These are phyloP conservation scores for Germaria angustata DNA, from an alignment of 2,888 invertebrate species.

Conservation along the genomic window DNA sequence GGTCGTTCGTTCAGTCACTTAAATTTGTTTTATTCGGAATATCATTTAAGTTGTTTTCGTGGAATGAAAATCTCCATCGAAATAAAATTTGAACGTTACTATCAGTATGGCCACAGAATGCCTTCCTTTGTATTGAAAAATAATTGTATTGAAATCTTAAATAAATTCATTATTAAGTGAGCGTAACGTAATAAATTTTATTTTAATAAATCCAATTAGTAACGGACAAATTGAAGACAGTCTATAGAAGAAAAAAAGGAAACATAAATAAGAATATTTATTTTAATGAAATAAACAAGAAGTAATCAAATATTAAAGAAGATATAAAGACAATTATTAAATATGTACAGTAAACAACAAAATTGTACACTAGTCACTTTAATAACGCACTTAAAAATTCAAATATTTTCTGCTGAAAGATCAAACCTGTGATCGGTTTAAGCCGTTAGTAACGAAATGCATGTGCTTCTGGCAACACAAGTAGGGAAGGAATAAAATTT, in stretches of 20 bases:
- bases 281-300: constrained; percentile 53
- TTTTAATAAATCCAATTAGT: constrained; percentile 78
- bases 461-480: too few relatives aligned
- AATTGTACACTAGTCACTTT: constrained; percentile 20
- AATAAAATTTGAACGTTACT: constrained; percentile 2
- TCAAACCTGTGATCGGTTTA: too few relatives aligned
- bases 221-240: constrained; percentile 74
- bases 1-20: too few relatives aligned
- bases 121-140: constrained; percentile 9
- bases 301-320: constrained; percentile 52
- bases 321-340: constrained; percentile 34
- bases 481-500: too few relatives aligned
- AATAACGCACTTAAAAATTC: neutral
- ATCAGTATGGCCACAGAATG: constrained; percentile 19
- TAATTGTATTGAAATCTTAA: constrained; percentile 31
- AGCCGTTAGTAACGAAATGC: too few relatives aligned
- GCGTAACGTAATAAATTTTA: constrained; percentile 76
- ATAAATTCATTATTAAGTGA: constrained; percentile 69
- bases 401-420: neutral
- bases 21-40: neutral
- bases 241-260: neutral
- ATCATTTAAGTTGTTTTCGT: constrained; percentile 30
- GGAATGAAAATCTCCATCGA: neutral
- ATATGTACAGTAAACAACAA: neutral
- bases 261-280: constrained; percentile 13